A percentile compares a stretch with the other conserved stretches of the same genome.
Conservation (phyloP, 2,888 invertebrate species). For the Polydesmus complanatus region DNA sequence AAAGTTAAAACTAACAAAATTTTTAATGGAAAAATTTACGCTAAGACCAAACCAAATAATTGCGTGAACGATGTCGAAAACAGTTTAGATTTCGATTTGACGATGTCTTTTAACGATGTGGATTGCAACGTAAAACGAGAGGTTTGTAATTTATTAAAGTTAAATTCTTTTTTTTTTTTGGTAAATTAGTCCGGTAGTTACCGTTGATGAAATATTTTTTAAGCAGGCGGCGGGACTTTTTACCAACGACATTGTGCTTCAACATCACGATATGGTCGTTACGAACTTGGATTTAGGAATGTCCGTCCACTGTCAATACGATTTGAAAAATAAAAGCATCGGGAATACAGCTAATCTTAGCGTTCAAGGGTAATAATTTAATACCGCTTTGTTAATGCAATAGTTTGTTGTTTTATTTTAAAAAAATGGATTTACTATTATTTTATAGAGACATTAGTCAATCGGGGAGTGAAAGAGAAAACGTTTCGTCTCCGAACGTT, state of each 20-base stretch:
- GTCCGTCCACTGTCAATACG: constrained; percentile 86
- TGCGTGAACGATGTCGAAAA: constrained; percentile 79
- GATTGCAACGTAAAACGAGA: constrained; percentile 86
- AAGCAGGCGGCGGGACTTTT: constrained; percentile 57
- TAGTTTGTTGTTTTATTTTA: too few species aligned
- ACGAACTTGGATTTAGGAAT: constrained; percentile 85
- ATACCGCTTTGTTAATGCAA: too few species aligned
- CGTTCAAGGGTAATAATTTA: constrained; percentile 53
- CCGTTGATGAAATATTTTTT: too few species aligned
- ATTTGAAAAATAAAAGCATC: constrained; percentile 83
- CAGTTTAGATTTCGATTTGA: constrained; percentile 76
- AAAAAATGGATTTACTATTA: not conserved
- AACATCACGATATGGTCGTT: constrained; percentile 89
- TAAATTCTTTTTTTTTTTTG: not conserved
- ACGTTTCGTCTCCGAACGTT: constrained; percentile 87
- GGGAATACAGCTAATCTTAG: constrained; percentile 63
- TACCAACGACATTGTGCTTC: constrained; percentile 76
- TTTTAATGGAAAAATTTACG: constrained; percentile 88
- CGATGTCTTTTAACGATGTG: constrained; percentile 81
- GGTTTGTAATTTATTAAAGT: constrained; percentile 17
- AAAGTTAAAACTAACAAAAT: constrained; percentile 79
- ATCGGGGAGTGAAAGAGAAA: constrained; percentile 71
- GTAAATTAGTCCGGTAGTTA: too few species aligned
- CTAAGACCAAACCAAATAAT: constrained; percentile 83
- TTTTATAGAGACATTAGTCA: constrained; percentile 53